Evolutionary conservation across 2,113 vertebrate species (phyloP).

Genomic region (Regulus satrapa): DNA sequence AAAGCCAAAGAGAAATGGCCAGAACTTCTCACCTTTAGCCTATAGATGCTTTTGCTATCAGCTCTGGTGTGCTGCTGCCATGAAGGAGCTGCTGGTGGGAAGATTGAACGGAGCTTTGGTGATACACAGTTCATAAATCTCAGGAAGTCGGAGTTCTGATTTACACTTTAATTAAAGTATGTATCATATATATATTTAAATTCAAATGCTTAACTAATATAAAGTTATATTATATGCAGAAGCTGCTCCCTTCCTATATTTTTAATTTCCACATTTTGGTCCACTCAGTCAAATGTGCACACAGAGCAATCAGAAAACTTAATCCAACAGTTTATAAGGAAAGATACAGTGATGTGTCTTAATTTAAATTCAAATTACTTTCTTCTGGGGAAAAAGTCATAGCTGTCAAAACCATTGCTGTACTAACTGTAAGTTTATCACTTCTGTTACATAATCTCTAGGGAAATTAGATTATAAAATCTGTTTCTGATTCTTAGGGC

Average conservation of each 20-base stretch:
- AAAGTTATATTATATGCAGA: slow-evolving; percentile 35
- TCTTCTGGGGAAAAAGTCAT: background rate
- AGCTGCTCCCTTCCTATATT: background rate
- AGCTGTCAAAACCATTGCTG: background rate
- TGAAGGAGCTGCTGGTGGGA: background rate
- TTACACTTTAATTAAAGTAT: slow-evolving; percentile 42
- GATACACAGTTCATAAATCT: background rate
- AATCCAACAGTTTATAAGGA: slow-evolving; percentile 8
- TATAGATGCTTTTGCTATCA: background rate
- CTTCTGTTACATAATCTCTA: background rate
- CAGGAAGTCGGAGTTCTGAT: background rate
- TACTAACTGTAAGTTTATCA: background rate
- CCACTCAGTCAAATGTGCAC: background rate
- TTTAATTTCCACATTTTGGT: slow-evolving; percentile 16
- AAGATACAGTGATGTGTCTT: background rate
- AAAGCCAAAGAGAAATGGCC: background rate
- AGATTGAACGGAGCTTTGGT: background rate
- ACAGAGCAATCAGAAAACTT: background rate
- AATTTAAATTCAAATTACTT: slow-evolving; percentile 49
- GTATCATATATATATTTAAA: slow-evolving; percentile 10
- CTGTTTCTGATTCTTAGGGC: background rate
- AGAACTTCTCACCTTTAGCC: background rate
- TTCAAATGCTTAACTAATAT: slow-evolving; percentile 12
- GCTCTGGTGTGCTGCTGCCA: background rate
- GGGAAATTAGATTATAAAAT: background rate